Conservation (phyloP, 2,888 invertebrate species). For the Allolobophora icterica region DNA sequence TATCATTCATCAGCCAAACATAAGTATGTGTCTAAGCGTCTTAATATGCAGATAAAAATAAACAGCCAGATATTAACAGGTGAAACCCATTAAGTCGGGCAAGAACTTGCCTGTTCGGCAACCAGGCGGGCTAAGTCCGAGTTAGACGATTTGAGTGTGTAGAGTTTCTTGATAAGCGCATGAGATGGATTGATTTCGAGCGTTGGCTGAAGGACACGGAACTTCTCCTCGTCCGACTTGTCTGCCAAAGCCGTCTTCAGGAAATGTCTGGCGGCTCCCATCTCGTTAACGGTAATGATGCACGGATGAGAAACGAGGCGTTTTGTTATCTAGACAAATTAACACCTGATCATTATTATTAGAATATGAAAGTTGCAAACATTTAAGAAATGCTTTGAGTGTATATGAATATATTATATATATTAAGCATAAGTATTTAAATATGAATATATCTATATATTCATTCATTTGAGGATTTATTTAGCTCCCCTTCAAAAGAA, state of each 20-base stretch:
- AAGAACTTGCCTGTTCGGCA: constrained; percentile 75
- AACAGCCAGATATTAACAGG: neutral
- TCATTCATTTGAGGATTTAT: too few species aligned
- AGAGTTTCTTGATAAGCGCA: constrained; percentile 84
- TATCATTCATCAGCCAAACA: too few species aligned
- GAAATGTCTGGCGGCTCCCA: constrained; percentile 95
- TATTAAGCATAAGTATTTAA: too few species aligned
- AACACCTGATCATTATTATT: neutral
- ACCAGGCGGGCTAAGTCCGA: constrained; percentile 82
- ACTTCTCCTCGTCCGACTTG: constrained; percentile 76
- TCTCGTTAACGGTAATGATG: constrained; percentile 91
- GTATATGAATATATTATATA: too few species aligned
- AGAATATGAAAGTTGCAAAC: neutral
- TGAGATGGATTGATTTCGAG: constrained; percentile 87
- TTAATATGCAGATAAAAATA: neutral
- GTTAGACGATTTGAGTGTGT: constrained; percentile 77
- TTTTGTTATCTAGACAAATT: constrained; percentile 72
- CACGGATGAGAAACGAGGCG: constrained; percentile 87
- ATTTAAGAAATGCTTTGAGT: neutral
- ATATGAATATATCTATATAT: too few species aligned
- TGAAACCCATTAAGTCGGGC: neutral
- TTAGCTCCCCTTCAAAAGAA: too few species aligned
- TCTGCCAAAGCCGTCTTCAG: constrained; percentile 82
- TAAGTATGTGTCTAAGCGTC: neutral
- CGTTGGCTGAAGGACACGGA: constrained; percentile 84